Evolutionary conservation across 2,888 invertebrate species (phyloP).

Genomic region (Acanthococcus lagerstroemiae): DNA sequence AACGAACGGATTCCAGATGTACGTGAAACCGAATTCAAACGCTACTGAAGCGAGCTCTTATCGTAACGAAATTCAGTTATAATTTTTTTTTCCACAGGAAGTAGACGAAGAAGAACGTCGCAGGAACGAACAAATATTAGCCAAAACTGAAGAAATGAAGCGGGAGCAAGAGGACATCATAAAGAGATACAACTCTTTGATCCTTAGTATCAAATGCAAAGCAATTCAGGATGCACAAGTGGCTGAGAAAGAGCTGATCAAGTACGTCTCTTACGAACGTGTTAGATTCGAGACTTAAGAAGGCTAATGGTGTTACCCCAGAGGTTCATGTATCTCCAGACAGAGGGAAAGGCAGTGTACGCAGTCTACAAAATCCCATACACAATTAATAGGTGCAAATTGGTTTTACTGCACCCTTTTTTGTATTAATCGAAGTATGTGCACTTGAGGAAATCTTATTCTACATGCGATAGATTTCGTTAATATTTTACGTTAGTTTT

Average conservation of each 20-base stretch:
- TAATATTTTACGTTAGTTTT: no score
- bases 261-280: conserved; percentile 35
- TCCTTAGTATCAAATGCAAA: conserved; percentile 72
- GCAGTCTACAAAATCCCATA: no score
- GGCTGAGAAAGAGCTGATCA: conserved; percentile 48
- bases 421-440: no score
- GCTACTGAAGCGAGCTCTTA: neutral
- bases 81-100: neutral
- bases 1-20: neutral
- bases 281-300: no score
- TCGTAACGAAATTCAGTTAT: neutral
- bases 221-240: conserved; percentile 77
- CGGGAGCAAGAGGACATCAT: conserved; percentile 55
- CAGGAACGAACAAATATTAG: conserved; percentile 45
- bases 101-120: conserved; percentile 43
- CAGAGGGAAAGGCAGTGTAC: no score
- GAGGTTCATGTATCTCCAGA: no score
- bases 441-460: no score
- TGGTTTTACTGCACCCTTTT: no score
- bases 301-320: no score
- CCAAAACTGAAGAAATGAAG: conserved; percentile 47
- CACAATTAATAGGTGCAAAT: no score
- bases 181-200: conserved; percentile 64
- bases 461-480: no score
- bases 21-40: neutral